Evolutionary conservation across 2,888 invertebrate genomes (phyloP).

Genomic region (Crematogaster levior): DNA sequence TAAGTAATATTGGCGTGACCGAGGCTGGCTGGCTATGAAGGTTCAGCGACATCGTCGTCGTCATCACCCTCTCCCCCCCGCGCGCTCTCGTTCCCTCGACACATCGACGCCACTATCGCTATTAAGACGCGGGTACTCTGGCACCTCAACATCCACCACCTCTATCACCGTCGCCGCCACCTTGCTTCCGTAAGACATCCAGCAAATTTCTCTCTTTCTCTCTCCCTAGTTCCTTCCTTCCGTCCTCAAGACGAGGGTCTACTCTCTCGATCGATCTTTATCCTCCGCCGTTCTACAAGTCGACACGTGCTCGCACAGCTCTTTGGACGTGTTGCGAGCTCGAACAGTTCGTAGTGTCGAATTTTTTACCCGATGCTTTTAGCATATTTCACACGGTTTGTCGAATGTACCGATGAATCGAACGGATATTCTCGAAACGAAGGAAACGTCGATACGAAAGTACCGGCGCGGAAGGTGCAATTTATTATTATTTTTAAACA

Average conservation of each 20-base stretch:
- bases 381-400: constrained; percentile 47
- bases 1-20: constrained; percentile 79
- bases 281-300: constrained; percentile 75
- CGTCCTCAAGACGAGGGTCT: constrained; percentile 38
- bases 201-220: constrained; percentile 48
- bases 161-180: constrained; percentile 41
- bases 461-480: not conserved
- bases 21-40: constrained; percentile 65
- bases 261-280: constrained; percentile 77
- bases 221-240: constrained; percentile 45
- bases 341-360: constrained; percentile 59
- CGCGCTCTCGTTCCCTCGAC: constrained; percentile 63
- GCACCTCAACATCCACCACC: constrained; percentile 68
- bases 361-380: constrained; percentile 61
- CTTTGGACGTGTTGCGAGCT: constrained; percentile 54
- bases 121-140: constrained; percentile 76
- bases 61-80: not conserved
- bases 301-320: constrained; percentile 77
- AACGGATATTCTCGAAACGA: constrained; percentile 9
- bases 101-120: constrained; percentile 69
- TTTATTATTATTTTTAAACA: constrained; percentile 18
- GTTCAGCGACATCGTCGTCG: constrained; percentile 55
- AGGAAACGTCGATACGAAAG: not conserved
- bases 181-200: constrained; percentile 59
- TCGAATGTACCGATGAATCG: constrained; percentile 6